phyloP scores from a whole-genome alignment of 2,888 invertebrate genomes.

The Microctonus brassicae region DNA sequence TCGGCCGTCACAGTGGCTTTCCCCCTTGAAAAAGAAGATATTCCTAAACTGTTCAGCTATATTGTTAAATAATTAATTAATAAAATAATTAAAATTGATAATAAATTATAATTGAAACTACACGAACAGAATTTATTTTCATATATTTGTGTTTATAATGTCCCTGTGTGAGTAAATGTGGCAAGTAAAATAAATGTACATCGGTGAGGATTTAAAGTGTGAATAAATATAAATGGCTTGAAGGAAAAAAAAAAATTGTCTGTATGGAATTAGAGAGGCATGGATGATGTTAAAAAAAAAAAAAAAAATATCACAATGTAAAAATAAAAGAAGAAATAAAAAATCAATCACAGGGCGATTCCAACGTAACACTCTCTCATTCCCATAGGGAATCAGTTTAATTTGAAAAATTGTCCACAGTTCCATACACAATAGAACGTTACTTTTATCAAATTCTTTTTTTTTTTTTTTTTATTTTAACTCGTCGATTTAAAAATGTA shows the following conservation, averaged over 20 bases:
- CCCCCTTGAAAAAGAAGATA: too few species aligned
- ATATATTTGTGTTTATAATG: too few species aligned
- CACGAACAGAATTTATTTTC: not conserved
- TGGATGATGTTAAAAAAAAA: conserved; percentile 13
- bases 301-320: too few species aligned
- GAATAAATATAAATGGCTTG: not conserved
- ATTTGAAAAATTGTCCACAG: conserved; percentile 41
- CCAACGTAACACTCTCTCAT: conserved; percentile 34
- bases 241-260: conserved; percentile 24
- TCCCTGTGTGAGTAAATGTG: not conserved
- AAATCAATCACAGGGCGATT: conserved; percentile 41
- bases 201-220: not conserved
- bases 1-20: too few species aligned
- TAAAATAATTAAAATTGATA: not conserved
- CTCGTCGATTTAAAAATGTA: not conserved
- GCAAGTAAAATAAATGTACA: not conserved
- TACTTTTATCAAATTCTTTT: not conserved
- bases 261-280: conserved; percentile 4
- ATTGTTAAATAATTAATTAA: not conserved
- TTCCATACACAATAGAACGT: conserved; percentile 3
- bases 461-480: not conserved
- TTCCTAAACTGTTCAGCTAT: not conserved
- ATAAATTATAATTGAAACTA: not conserved
- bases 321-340: conserved; percentile 34
- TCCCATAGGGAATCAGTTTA: conserved; percentile 31